phyloP scores from a whole-genome alignment of 2,113 vertebrate species.

The Tringa solitaria region DNA sequence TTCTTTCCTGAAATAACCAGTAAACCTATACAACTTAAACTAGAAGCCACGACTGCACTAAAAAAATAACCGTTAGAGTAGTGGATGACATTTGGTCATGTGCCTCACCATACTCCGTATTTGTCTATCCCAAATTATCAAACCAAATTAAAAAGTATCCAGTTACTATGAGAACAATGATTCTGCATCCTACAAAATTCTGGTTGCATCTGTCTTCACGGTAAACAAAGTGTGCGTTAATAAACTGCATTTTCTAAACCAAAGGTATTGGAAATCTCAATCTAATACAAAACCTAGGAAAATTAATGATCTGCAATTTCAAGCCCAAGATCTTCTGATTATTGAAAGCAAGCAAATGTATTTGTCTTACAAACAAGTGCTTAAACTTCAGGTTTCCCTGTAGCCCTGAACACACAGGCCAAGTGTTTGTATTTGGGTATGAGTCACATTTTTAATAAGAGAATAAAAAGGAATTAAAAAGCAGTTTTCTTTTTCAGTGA shows the following conservation, averaged over 20 bases:
- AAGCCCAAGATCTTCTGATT: background rate
- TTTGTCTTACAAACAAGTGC: background rate
- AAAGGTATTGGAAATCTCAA: constrained; percentile 5
- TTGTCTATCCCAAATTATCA: background rate
- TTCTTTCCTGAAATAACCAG: background rate
- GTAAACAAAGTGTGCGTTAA: background rate
- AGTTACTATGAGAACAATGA: background rate
- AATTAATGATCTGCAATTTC: background rate
- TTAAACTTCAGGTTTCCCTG: background rate
- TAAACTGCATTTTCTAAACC: background rate
- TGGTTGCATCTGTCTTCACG: background rate
- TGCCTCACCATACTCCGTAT: background rate
- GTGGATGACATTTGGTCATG: background rate
- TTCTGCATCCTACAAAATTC: background rate
- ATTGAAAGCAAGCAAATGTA: background rate
- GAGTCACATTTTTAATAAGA: background rate
- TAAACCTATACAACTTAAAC: background rate
- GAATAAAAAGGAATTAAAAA: background rate
- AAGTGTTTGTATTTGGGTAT: background rate
- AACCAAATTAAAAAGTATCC: background rate
- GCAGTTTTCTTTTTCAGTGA: background rate
- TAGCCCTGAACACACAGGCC: background rate
- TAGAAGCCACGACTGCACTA: background rate
- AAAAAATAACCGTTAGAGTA: background rate
- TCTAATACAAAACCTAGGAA: background rate